Evolutionary conservation across 2,113 vertebrate species (phyloP).

Genomic region (Rhombomys opimus): DNA sequence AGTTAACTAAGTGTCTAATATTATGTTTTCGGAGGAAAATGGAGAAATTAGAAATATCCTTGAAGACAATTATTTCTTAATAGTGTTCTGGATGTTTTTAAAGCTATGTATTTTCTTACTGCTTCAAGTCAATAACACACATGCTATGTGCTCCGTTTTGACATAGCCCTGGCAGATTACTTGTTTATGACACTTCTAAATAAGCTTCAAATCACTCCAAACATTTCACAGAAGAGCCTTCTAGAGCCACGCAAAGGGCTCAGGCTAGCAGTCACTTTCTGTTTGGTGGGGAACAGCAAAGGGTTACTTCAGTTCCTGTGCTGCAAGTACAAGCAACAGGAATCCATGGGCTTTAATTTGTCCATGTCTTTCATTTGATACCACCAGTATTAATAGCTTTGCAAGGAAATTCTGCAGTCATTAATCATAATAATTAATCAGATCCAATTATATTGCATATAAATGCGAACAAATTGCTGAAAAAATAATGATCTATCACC

Average conservation of each 20-base stretch:
- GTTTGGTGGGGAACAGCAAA: slow-evolving; percentile 84
- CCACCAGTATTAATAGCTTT: slow-evolving; percentile 94
- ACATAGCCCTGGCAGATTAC: not conserved
- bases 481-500: slow-evolving; percentile 99
- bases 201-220: slow-evolving; percentile 65
- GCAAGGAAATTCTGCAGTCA: slow-evolving; percentile 94
- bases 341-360: slow-evolving; percentile 92
- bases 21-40: slow-evolving; percentile 71
- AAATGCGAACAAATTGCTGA: slow-evolving; percentile 99
- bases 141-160: slow-evolving; percentile 38
- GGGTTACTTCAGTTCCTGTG: slow-evolving; percentile 85
- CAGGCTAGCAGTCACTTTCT: slow-evolving; percentile 56
- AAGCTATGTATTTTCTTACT: slow-evolving; percentile 51
- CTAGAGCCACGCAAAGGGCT: slow-evolving; percentile 9
- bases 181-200: slow-evolving; percentile 18
- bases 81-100: slow-evolving; percentile 65
- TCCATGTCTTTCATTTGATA: slow-evolving; percentile 93
- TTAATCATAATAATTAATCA: slow-evolving; percentile 99
- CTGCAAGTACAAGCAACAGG: slow-evolving; percentile 86
- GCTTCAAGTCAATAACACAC: slow-evolving; percentile 57
- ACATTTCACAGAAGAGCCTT: slow-evolving; percentile 24
- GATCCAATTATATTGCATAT: slow-evolving; percentile 99
- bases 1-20: slow-evolving; percentile 81
- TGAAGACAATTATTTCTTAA: slow-evolving; percentile 70
- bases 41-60: slow-evolving; percentile 76